A percentile compares a stretch with the other conserved stretches of the same genome.
Evolutionary conservation across 2,113 vertebrate species (phyloP).

Genomic region (Poecilia latipinna): DNA sequence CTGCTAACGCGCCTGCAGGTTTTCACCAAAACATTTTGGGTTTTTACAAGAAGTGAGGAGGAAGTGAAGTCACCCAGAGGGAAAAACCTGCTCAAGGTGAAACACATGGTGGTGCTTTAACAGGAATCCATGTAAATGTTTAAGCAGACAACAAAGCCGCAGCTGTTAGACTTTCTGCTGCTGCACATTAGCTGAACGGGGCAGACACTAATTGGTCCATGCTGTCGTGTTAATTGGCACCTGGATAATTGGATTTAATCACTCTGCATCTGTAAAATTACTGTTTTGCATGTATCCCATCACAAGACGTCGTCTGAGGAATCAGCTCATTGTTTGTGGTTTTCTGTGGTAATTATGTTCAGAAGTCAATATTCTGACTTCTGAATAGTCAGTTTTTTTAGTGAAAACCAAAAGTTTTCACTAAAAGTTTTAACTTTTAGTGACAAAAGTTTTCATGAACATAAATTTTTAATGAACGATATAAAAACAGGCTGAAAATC

Average conservation of each 20-base stretch:
- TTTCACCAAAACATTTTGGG: background rate
- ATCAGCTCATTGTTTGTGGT: background rate
- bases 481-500: too few species aligned
- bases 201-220: background rate
- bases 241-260: constrained; percentile 27
- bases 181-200: constrained; percentile 4
- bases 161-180: background rate
- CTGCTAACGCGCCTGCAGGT: background rate
- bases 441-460: too few species aligned
- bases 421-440: too few species aligned
- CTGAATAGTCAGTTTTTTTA: too few species aligned
- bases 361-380: too few species aligned
- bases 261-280: background rate
- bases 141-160: background rate
- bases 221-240: constrained; percentile 16
- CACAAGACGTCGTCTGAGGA: background rate
- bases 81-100: background rate
- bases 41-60: background rate
- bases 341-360: background rate
- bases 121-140: background rate
- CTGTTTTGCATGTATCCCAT: constrained; percentile 1
- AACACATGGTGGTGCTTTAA: background rate
- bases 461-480: too few species aligned
- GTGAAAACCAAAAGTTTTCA: too few species aligned
- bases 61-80: background rate